These are phyloP conservation scores for Zosterops pallidus DNA, from an alignment of 2,113 vertebrate species.

Conservation along the genomic window DNA sequence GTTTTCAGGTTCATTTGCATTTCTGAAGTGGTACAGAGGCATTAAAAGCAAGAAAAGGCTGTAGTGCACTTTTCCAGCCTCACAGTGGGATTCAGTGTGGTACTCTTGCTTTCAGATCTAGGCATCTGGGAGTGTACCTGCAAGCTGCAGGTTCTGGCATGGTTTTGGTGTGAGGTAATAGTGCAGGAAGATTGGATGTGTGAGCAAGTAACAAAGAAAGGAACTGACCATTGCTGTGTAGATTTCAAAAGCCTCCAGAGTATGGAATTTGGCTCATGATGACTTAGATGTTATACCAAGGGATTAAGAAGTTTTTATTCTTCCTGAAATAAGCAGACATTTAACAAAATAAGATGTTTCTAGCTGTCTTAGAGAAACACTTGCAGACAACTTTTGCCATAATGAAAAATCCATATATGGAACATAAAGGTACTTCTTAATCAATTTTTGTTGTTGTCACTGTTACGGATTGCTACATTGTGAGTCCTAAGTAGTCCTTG, in stretches of 20 bases:
- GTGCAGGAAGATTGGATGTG: neutral
- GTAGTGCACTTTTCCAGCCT: neutral
- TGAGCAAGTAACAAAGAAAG: neutral
- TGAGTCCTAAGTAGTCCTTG: neutral
- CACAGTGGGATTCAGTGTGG: rapidly evolving
- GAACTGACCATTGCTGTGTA: neutral
- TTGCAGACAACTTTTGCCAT: neutral
- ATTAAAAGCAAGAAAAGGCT: neutral
- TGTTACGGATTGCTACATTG: neutral
- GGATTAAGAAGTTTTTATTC: neutral
- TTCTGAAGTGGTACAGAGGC: neutral
- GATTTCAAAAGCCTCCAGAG: neutral
- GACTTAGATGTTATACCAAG: neutral
- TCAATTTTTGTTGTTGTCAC: neutral
- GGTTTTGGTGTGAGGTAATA: neutral
- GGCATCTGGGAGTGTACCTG: rapidly evolving
- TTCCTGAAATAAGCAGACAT: neutral
- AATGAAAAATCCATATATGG: neutral
- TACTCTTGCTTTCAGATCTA: neutral
- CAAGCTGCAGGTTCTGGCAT: neutral
- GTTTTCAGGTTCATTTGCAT: neutral
- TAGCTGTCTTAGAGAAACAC: neutral
- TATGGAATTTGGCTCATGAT: neutral
- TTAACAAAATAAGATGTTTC: neutral
- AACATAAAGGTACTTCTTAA: neutral